Conservation (phyloP, 2,113 vertebrate genomes). For the Saimiri boliviensis region DNA sequence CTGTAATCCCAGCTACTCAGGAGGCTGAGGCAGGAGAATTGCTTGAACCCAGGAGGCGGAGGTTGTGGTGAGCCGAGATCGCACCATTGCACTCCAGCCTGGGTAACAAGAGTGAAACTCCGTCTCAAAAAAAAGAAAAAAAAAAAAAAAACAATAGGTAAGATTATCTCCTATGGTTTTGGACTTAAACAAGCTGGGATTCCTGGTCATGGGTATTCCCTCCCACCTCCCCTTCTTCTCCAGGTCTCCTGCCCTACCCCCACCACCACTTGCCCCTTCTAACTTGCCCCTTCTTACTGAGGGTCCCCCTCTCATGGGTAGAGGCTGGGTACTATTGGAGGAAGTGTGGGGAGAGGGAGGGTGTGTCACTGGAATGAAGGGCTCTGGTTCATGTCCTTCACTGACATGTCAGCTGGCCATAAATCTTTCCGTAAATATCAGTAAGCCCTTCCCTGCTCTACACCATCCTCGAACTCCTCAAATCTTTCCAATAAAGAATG, state of each 20-base stretch:
- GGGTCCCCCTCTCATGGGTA: no score
- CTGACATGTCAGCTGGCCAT: neutral
- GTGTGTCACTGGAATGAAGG: neutral
- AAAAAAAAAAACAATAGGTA: slow-evolving; percentile 71
- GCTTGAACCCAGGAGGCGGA: no score
- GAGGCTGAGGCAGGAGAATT: no score
- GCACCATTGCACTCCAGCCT: no score
- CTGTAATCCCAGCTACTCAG: no score
- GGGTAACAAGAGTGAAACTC: no score
- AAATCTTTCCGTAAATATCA: neutral
- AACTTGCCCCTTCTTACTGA: no score
- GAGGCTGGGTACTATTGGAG: neutral
- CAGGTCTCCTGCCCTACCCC: neutral
- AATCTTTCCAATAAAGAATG: neutral
- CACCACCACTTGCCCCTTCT: no score
- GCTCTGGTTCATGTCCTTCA: neutral
- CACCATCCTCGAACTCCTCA: neutral
- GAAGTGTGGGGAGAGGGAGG: neutral
- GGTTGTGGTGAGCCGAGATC: no score
- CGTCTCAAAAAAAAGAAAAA: no score
- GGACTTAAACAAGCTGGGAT: slow-evolving; percentile 50
- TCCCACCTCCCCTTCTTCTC: neutral
- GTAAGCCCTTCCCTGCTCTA: neutral
- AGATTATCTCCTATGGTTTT: slow-evolving; percentile 17
- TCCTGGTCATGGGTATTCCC: neutral